Percentiles rank a stretch among this genome's conserved stretches.
Evolutionary conservation across 2,797 vertebrate species (phyloP).

Genomic region (Lepus townsendii): DNA sequence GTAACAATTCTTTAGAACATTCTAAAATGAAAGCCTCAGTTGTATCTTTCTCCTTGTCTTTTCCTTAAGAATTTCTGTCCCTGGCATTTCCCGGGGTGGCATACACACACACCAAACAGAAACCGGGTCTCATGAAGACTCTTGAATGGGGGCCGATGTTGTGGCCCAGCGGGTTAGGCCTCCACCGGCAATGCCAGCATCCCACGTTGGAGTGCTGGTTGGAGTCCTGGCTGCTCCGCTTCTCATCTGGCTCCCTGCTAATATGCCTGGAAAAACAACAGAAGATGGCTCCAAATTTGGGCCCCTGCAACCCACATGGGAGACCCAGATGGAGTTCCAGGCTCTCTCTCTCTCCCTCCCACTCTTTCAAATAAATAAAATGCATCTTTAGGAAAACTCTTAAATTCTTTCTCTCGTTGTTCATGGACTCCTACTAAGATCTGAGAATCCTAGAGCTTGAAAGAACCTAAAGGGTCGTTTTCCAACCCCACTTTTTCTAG

Average conservation of each 20-base stretch:
- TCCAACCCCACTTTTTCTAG: background rate
- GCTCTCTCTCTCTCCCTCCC: background rate
- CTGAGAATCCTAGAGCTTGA: background rate
- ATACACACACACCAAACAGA: background rate
- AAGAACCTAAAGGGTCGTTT: background rate
- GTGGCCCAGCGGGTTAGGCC: too few species aligned
- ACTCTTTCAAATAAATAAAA: background rate
- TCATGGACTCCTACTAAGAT: background rate
- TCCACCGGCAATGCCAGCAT: too few species aligned
- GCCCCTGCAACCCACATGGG: too few species aligned
- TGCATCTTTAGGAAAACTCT: background rate
- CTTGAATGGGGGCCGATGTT: too few species aligned
- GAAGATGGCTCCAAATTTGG: too few species aligned
- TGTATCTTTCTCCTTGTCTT: background rate
- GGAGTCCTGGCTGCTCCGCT: too few species aligned
- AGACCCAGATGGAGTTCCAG: too few species aligned
- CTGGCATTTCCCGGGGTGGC: background rate
- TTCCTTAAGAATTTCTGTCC: constrained; percentile 18
- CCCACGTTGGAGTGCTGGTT: too few species aligned
- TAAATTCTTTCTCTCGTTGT: background rate
- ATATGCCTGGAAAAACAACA: too few species aligned
- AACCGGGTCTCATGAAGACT: background rate
- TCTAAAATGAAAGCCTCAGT: background rate
- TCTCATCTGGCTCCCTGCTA: too few species aligned
- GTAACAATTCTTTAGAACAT: background rate